These are phyloP conservation scores for Tetramorium parvispinum DNA, from an alignment of 1,140 invertebrate genomes.

Conservation along the genomic window DNA sequence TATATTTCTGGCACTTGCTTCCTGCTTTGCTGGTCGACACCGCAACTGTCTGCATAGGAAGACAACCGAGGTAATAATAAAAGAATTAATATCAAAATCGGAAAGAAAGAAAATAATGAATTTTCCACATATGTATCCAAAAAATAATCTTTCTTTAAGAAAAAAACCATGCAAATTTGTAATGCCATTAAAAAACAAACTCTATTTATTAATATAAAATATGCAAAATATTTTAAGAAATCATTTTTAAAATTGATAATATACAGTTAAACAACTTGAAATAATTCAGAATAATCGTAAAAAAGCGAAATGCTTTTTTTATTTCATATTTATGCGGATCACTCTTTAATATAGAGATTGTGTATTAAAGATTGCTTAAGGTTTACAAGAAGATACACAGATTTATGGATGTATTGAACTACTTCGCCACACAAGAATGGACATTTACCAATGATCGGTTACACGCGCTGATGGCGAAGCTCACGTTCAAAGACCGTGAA, in stretches of 20 bases:
- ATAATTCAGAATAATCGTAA: background rate
- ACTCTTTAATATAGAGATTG: slow-evolving; percentile 34
- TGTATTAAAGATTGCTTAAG: slow-evolving; percentile 87
- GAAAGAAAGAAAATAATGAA: background rate
- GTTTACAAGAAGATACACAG: slow-evolving; percentile 90
- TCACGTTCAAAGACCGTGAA: slow-evolving; percentile 88
- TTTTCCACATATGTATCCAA: background rate
- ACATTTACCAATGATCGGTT: slow-evolving; percentile 88
- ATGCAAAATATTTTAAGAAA: background rate
- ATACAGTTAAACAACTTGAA: background rate
- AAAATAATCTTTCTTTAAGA: background rate
- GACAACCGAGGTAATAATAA: slow-evolving; percentile 84
- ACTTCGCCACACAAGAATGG: slow-evolving; percentile 91
- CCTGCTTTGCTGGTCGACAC: slow-evolving; percentile 90
- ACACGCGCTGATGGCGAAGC: slow-evolving; percentile 86
- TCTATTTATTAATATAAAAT: background rate
- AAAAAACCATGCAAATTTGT: background rate
- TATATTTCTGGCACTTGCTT: slow-evolving; percentile 87
- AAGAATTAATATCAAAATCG: background rate
- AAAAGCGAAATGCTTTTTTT: background rate
- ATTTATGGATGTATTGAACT: slow-evolving; percentile 89
- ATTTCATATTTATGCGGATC: background rate
- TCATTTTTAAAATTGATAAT: background rate
- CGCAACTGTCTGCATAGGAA: slow-evolving; percentile 87
- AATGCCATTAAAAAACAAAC: background rate